These are phyloP conservation scores for Psettodes erumei DNA, from an alignment of 2,113 vertebrate genomes.

Conservation along the genomic window DNA sequence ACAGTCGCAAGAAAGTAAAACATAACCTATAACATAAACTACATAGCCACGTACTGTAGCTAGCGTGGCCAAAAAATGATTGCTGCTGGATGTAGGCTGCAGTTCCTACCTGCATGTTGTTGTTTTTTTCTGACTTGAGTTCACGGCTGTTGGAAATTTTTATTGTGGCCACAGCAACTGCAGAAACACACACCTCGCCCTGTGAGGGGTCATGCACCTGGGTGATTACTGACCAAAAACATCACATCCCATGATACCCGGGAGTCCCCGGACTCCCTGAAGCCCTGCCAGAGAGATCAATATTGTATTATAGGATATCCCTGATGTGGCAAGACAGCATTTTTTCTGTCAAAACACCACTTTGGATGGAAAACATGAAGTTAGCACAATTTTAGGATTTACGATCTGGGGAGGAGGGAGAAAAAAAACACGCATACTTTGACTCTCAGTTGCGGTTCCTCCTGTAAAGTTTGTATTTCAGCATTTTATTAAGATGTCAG, in stretches of 20 bases:
- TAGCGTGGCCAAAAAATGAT: no score
- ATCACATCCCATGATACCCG: constrained; percentile 33
- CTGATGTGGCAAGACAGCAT: constrained; percentile 60
- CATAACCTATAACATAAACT: no score
- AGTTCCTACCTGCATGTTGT: no score
- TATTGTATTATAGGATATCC: constrained; percentile 57
- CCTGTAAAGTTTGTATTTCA: constrained; percentile 38
- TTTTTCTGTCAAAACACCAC: constrained; percentile 59
- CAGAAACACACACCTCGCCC: neutral
- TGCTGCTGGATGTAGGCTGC: no score
- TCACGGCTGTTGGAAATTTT: no score
- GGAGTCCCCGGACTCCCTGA: constrained; percentile 32
- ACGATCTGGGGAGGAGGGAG: neutral
- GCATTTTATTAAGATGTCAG: constrained; percentile 30
- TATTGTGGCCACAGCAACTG: no score
- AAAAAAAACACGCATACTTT: neutral
- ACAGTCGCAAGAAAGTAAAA: neutral
- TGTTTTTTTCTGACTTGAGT: no score
- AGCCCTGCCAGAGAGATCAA: constrained; percentile 54
- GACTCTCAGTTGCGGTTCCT: constrained; percentile 23
- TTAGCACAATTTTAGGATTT: constrained; percentile 66
- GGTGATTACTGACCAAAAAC: constrained; percentile 63
- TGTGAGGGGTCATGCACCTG: constrained; percentile 28
- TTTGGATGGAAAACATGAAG: constrained; percentile 59
- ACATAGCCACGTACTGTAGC: no score